Evolutionary conservation across 2,888 invertebrate species (phyloP).

Genomic region (Anarsia innoxiella): DNA sequence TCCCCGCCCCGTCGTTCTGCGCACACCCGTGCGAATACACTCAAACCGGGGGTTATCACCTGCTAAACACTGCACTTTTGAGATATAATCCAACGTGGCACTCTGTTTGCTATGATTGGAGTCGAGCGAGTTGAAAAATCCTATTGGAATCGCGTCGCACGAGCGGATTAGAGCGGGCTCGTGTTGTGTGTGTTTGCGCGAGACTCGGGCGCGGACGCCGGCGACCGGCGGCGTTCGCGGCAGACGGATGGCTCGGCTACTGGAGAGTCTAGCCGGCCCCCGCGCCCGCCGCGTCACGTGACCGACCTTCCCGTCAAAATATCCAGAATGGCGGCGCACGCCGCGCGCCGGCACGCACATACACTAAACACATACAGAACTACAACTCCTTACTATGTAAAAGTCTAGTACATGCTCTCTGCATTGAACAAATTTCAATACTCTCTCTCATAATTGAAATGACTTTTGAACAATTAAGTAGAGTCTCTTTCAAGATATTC

Average conservation of each 20-base stretch:
- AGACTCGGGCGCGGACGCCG: constrained; percentile 63
- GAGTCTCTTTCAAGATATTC: no score
- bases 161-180: neutral
- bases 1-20: constrained; percentile 62
- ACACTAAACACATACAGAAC: constrained; percentile 24
- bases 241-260: constrained; percentile 76
- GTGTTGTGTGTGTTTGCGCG: constrained; percentile 30
- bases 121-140: constrained; percentile 1
- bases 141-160: neutral
- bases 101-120: no score
- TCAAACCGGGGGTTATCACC: constrained; percentile 26
- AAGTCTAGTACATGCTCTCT: no score
- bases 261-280: constrained; percentile 77
- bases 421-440: no score
- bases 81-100: neutral
- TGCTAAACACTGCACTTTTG: constrained; percentile 5
- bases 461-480: no score
- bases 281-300: constrained; percentile 78
- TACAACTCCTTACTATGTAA: no score
- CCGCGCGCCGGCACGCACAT: constrained; percentile 46
- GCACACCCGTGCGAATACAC: constrained; percentile 60
- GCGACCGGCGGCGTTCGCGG: constrained; percentile 68
- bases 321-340: constrained; percentile 77
- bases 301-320: constrained; percentile 91
- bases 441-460: no score